These are phyloP conservation scores for Pseudopodoces humilis DNA, from an alignment of 2,113 vertebrate species.

Conservation along the genomic window DNA sequence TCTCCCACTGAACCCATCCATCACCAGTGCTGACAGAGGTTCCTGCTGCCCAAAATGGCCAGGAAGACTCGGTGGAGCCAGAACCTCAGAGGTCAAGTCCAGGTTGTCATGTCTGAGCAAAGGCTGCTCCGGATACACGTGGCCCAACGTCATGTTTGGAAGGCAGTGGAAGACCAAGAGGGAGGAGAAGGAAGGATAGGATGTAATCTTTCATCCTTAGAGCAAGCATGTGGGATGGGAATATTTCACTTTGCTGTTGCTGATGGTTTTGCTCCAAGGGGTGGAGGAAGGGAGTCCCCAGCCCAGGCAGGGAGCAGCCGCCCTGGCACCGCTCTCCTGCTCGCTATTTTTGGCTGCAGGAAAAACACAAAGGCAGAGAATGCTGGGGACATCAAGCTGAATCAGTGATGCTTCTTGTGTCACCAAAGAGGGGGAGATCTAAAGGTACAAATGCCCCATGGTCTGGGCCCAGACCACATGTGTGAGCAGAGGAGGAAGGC, in stretches of 20 bases:
- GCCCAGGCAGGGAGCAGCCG: not conserved
- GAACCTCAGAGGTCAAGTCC: slow-evolving; percentile 86
- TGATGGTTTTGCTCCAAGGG: not conserved
- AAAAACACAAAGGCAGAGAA: not conserved
- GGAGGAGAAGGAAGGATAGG: slow-evolving; percentile 64
- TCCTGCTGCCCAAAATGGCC: slow-evolving; percentile 50
- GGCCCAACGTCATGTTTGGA: not conserved
- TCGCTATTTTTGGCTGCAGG: not conserved
- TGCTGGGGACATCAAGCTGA: not conserved
- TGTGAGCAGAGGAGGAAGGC: not conserved
- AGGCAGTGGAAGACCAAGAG: slow-evolving; percentile 17
- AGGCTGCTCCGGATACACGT: not conserved
- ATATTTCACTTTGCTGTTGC: slow-evolving; percentile 4
- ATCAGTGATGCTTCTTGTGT: not conserved
- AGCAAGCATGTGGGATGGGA: not conserved
- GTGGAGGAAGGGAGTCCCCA: slow-evolving; percentile 19
- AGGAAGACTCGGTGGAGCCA: slow-evolving; percentile 82
- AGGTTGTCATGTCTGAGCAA: slow-evolving; percentile 69
- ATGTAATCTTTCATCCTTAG: slow-evolving; percentile 44
- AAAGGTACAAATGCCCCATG: rapidly evolving
- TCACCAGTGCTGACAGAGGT: slow-evolving; percentile 62
- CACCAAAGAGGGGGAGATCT: not conserved
- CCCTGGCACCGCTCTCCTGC: not conserved
- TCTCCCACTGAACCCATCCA: slow-evolving; percentile 62
- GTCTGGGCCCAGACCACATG: rapidly evolving